Evolutionary conservation across 2,888 invertebrate species (phyloP).

Genomic region (Callosobruchus maculatus): DNA sequence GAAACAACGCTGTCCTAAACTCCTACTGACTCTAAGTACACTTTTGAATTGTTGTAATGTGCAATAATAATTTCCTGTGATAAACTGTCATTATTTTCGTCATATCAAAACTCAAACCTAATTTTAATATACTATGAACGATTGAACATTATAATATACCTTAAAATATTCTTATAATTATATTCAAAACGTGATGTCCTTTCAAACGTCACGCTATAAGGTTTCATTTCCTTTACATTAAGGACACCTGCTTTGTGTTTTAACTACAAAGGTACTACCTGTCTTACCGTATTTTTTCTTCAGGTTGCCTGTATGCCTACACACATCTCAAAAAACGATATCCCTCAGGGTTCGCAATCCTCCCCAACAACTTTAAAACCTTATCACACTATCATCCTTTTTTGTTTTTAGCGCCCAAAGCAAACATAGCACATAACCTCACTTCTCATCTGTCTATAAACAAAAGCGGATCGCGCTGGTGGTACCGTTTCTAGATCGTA

Average conservation of each 20-base stretch:
- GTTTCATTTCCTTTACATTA: neutral
- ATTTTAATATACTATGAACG: too few relatives aligned
- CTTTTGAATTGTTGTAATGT: too few relatives aligned
- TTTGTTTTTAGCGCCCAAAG: neutral
- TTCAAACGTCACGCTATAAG: neutral
- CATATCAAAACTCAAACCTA: neutral
- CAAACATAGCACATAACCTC: neutral
- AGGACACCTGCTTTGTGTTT: neutral
- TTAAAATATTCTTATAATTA: neutral
- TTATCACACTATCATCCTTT: neutral
- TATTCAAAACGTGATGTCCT: neutral
- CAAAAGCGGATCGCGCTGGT: neutral
- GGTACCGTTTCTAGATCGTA: neutral
- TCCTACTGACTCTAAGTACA: neutral
- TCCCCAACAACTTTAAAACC: neutral
- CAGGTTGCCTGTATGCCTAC: neutral
- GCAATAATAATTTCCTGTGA: too few relatives aligned
- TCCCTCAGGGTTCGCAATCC: neutral
- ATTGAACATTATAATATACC: too few relatives aligned
- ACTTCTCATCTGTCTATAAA: neutral
- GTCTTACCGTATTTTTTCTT: constrained; percentile 11
- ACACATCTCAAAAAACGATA: neutral
- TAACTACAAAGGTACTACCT: neutral
- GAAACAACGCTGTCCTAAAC: neutral
- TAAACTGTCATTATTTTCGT: neutral